A percentile compares a stretch with the other conserved stretches of the same genome.
Conservation (phyloP, 2,113 vertebrate genomes). For the Heterochromis multidens region DNA sequence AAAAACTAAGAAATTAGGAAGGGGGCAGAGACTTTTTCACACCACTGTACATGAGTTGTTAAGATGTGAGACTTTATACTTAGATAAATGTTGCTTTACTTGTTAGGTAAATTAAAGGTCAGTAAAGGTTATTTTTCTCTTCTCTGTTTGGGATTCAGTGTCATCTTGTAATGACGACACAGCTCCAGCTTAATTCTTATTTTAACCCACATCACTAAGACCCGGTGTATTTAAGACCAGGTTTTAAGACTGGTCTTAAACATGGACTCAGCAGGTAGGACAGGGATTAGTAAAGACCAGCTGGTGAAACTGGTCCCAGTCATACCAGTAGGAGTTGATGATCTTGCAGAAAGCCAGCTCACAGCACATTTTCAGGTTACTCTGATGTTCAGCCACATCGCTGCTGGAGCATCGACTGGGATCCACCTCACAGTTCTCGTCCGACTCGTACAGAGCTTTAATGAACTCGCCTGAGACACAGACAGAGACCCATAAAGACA, state of each 20-base stretch:
- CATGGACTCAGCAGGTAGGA: fast-evolving
- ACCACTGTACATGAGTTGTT: too few relatives aligned
- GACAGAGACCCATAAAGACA: neutral
- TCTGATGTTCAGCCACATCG: conserved; percentile 89
- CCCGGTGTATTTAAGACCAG: neutral
- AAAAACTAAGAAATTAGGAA: too few relatives aligned
- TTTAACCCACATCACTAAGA: neutral
- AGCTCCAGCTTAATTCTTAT: too few relatives aligned
- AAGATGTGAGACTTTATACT: too few relatives aligned
- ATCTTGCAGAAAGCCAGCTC: conserved; percentile 98
- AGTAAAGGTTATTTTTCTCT: too few relatives aligned
- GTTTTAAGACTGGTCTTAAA: fast-evolving
- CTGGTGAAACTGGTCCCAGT: neutral
- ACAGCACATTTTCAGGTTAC: conserved; percentile 98
- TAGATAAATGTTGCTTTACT: too few relatives aligned
- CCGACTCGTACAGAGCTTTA: conserved; percentile 94
- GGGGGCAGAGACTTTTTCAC: too few relatives aligned
- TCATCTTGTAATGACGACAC: too few relatives aligned
- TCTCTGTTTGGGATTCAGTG: too few relatives aligned
- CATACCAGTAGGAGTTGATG: conserved; percentile 95
- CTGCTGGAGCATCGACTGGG: conserved; percentile 83
- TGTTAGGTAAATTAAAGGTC: too few relatives aligned
- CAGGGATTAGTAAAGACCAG: too few relatives aligned
- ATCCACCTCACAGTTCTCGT: conserved; percentile 96
- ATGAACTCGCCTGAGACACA: conserved; percentile 88